Percentiles rank a stretch among this genome's conserved stretches.
phyloP scores from a whole-genome alignment of 53 echinoderm and acorn worm genomes.

The Luidia sarsii region DNA sequence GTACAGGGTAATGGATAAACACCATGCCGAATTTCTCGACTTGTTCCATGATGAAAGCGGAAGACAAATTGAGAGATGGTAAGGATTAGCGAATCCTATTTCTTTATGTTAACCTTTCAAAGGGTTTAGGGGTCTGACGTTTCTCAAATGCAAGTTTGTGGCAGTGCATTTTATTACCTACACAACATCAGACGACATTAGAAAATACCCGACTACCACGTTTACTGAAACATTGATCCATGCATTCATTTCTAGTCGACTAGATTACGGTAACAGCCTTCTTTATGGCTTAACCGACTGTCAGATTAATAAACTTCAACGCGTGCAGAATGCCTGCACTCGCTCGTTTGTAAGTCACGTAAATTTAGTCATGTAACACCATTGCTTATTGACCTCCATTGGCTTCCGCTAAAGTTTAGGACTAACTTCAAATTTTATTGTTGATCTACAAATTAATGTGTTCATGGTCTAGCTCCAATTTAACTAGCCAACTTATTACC shows the following conservation, averaged over 20 bases:
- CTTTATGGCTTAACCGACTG: neutral
- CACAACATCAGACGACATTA: slow-evolving; percentile 27
- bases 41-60: too few species aligned
- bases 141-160: too few species aligned
- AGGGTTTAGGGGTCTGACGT: too few species aligned
- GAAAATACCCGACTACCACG: neutral
- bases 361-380: slow-evolving; percentile 8
- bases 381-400: slow-evolving; percentile 2
- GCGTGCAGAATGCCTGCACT: slow-evolving; percentile 1
- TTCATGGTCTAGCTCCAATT: neutral
- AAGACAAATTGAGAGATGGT: too few species aligned
- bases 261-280: slow-evolving; percentile 28
- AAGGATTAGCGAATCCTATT: too few species aligned
- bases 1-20: too few species aligned
- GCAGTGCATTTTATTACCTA: slow-evolving; percentile 5
- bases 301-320: slow-evolving; percentile 40
- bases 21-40: too few species aligned
- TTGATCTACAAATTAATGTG: neutral
- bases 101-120: too few species aligned
- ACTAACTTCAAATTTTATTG: neutral
- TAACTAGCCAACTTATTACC: too few species aligned
- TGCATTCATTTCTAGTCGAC: slow-evolving; percentile 21
- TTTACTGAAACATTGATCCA: slow-evolving; percentile 15
- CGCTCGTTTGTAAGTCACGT: neutral
- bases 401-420: neutral